phyloP scores from a whole-genome alignment of 2,888 invertebrate genomes.

The Cataglyphis livida region DNA sequence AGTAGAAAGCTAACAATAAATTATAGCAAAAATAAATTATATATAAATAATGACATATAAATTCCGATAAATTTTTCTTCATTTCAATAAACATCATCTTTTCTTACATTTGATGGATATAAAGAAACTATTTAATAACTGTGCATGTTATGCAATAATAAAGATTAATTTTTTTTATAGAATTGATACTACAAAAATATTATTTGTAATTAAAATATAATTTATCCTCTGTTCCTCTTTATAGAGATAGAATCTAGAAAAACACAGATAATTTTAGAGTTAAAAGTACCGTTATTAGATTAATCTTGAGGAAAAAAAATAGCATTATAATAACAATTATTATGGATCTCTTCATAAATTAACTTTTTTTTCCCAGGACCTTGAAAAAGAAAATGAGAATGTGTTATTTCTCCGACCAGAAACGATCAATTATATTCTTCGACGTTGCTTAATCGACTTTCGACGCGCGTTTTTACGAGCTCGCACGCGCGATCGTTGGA shows the following conservation, averaged over 20 bases:
- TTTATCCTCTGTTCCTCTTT: neutral
- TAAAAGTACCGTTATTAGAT: neutral
- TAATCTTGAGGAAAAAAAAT: neutral
- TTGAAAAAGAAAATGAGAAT: neutral
- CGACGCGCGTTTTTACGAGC: neutral
- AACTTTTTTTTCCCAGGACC: neutral
- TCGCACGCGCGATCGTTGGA: neutral
- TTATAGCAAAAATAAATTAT: neutral
- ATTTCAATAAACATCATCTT: neutral
- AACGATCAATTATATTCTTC: conserved; percentile 6
- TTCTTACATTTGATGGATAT: neutral
- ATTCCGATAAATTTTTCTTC: neutral
- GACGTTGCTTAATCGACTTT: neutral
- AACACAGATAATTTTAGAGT: neutral
- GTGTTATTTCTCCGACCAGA: neutral
- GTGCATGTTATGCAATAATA: neutral
- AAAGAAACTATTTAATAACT: neutral
- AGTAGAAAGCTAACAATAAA: neutral
- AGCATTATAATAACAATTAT: neutral
- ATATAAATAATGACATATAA: neutral
- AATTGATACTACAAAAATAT: neutral
- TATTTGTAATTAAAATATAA: neutral
- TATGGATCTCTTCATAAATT: neutral
- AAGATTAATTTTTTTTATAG: neutral
- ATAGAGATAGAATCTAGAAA: neutral